These are phyloP conservation scores for Ips nitidus DNA, from an alignment of 1,140 invertebrate genomes.

Conservation along the genomic window DNA sequence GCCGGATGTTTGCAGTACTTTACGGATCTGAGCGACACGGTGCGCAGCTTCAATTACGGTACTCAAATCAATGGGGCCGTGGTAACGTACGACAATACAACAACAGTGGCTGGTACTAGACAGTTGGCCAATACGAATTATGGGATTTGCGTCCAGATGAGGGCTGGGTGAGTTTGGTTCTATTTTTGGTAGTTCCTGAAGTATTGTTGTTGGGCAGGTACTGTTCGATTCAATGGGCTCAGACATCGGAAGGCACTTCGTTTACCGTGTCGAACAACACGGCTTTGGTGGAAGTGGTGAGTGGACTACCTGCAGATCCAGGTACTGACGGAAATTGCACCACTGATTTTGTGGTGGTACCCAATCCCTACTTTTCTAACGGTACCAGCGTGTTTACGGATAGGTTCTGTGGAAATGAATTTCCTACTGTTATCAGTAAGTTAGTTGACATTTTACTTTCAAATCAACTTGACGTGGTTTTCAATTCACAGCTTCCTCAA, in stretches of 20 bases:
- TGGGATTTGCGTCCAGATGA: constrained; percentile 70
- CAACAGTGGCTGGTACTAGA: constrained; percentile 60
- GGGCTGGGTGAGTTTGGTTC: constrained; percentile 52
- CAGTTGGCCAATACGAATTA: constrained; percentile 76
- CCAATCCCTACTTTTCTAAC: constrained; percentile 62
- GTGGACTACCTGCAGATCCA: constrained; percentile 48
- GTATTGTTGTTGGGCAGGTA: constrained; percentile 48
- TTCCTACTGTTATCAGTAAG: constrained; percentile 66
- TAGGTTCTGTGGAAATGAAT: constrained; percentile 73
- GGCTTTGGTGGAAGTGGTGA: constrained; percentile 33
- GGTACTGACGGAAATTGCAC: constrained; percentile 54
- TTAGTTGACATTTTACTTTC: constrained; percentile 27
- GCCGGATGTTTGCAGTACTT: constrained; percentile 80
- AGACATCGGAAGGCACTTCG: constrained; percentile 59
- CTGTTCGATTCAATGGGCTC: constrained; percentile 66
- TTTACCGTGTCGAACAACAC: constrained; percentile 70
- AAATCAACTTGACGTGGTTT: no score
- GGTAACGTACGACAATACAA: constrained; percentile 44
- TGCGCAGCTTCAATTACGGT: constrained; percentile 77
- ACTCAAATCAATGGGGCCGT: constrained; percentile 57
- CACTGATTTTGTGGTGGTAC: constrained; percentile 74
- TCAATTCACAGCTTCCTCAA: constrained; percentile 57
- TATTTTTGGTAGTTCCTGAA: background rate
- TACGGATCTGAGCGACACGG: constrained; percentile 62
- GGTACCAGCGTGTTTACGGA: constrained; percentile 56